A percentile compares a stretch with the other conserved stretches of the same genome.
phyloP scores from a whole-genome alignment of 2,888 invertebrate genomes.

The Galeopsomyia nigrocyanea region DNA sequence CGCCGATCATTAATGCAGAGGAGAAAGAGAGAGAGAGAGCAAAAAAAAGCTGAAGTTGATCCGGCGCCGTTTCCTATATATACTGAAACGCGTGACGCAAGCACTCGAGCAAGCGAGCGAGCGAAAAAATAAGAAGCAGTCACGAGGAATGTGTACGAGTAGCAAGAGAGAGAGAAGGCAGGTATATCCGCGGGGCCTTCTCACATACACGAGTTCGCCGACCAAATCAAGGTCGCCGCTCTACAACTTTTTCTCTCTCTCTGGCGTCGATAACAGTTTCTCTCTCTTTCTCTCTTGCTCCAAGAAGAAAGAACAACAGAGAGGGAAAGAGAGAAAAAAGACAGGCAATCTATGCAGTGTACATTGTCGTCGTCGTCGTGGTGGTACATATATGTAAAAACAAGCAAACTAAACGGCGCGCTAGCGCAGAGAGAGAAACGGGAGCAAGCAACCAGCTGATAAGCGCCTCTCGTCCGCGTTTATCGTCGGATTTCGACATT shows the following conservation, averaged over 20 bases:
- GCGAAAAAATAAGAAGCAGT: background rate
- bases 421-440: conserved; percentile 11
- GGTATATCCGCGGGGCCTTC: conserved; percentile 2
- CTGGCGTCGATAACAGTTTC: conserved; percentile 13
- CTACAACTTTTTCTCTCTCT: conserved; percentile 19
- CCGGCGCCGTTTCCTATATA: too few relatives aligned
- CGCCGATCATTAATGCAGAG: too few relatives aligned
- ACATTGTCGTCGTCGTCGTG: too few relatives aligned
- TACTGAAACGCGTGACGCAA: conserved; percentile 15
- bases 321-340: background rate
- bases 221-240: conserved; percentile 57
- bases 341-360: too few relatives aligned
- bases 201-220: conserved; percentile 52
- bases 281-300: conserved; percentile 11
- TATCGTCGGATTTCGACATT: too few relatives aligned
- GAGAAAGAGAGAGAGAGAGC: too few relatives aligned
- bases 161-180: conserved; percentile 28
- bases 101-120: conserved; percentile 15
- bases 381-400: too few relatives aligned
- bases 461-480: background rate
- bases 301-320: background rate
- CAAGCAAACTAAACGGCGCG: too few relatives aligned
- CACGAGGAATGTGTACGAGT: background rate
- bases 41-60: too few relatives aligned
- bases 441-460: background rate